These are phyloP conservation scores for Parnassius smintheus DNA, from an alignment of 2,888 invertebrate genomes.

Conservation along the genomic window DNA sequence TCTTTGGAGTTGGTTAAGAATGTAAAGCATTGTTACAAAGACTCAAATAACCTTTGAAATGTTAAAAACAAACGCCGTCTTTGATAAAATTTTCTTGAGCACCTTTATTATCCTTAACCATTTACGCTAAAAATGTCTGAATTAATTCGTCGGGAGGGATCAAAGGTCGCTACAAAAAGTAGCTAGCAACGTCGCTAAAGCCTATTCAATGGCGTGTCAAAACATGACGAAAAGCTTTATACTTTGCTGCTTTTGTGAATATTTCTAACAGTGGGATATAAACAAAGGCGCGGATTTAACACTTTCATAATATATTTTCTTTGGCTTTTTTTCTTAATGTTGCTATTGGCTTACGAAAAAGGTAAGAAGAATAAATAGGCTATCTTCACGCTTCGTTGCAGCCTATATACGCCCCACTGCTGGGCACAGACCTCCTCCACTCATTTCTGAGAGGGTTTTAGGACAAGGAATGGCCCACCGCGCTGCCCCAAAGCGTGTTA, in stretches of 20 bases:
- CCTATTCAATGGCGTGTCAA: slow-evolving; percentile 23
- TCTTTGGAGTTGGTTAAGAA: no score
- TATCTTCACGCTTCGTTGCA: no score
- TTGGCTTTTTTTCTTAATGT: neutral
- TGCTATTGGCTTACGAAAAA: no score
- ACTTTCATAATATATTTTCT: slow-evolving; percentile 12
- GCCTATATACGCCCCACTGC: no score
- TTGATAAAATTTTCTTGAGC: neutral
- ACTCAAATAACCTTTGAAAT: neutral
- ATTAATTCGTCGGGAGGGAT: slow-evolving; percentile 12
- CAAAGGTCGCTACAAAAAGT: slow-evolving; percentile 7
- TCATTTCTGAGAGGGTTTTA: no score
- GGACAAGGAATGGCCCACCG: no score
- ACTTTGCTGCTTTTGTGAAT: slow-evolving; percentile 17
- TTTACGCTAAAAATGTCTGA: slow-evolving; percentile 13
- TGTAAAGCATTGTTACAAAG: no score
- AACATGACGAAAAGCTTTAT: slow-evolving; percentile 13
- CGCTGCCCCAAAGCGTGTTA: no score
- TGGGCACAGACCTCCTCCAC: no score
- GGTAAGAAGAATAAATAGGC: no score
- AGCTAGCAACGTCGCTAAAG: slow-evolving; percentile 11
- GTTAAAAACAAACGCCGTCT: neutral
- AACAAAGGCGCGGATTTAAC: slow-evolving; percentile 20
- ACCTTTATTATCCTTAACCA: neutral
- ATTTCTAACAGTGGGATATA: slow-evolving; percentile 19